Base-by-base conservation (phyloP, 2,113 vertebrate species). In the Brachyhypopomus occidentalis region DNA sequence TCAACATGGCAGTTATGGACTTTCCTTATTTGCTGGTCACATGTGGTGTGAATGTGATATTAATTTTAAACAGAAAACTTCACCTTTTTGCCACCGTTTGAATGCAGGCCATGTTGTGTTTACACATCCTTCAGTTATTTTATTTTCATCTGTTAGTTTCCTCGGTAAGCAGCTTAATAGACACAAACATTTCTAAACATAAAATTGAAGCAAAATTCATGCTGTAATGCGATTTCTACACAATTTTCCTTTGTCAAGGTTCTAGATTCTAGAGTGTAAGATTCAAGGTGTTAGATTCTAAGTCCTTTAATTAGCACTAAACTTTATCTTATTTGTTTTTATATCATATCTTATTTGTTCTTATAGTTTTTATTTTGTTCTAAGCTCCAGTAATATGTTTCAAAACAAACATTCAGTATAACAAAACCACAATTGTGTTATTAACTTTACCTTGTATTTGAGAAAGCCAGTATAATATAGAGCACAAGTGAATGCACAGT, bases 1-100 rank as follows among this genome's bases (percentile, higher is more conserved):
- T 45, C 14, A 81, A 27, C 34, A 36, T 36, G 14, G 23, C 60
- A 63, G 45, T 64, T 66, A 41, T 56, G 3, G 20, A 2, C 8
- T 20, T 27, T 58, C 1, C 14, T 16, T 22, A 7, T 70, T 23
- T 41, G 23, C 11, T 19, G 17, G 22, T 1, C 27, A 12, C 56
- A 48, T 34, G 64, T 5, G 14, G 6, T 45, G 9, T 48, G 38
- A 20, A 52, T 52, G 45, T 52, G 41, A 9, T 41, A 41, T 41
- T 17, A 30, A 6, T 72, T 25, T 2, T 34, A 63, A 77, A 52
- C 5, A 41, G 0, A 7, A 22, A 36, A 52, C 1, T 45, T 83
- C 41, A 85, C 84, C 84, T 85, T 85, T 83, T 67, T 45, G 17
- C 23, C 9, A 64, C 30, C 23, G 52, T 30, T 5, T 69, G 62